A percentile compares a stretch with the other conserved stretches of the same genome.
Conservation (phyloP, 2,888 invertebrate species). For the Drosophila nigritarsus region DNA sequence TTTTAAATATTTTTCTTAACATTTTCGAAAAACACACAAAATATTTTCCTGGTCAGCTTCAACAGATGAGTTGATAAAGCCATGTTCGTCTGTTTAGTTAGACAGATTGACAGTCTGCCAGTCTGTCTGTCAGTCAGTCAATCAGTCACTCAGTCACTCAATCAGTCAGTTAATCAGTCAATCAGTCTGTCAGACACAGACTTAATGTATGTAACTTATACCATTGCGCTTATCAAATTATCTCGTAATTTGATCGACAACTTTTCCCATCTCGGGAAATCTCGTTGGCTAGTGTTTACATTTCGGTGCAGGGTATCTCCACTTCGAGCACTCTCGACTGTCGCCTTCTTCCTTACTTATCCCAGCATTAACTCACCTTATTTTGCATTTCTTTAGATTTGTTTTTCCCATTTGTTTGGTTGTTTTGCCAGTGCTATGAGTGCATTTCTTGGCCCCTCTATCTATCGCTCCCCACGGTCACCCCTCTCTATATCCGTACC, state of each 20-base stretch:
- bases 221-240: not conserved
- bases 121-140: no score
- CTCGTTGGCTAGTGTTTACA: no score
- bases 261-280: no score
- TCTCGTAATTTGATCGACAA: no score
- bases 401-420: conserved; percentile 3
- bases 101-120: not conserved
- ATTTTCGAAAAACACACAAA: no score
- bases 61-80: no score
- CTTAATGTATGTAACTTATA: not conserved
- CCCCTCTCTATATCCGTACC: not conserved
- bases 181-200: not conserved
- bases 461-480: not conserved
- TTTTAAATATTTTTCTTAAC: no score
- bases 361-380: not conserved
- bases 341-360: conserved; percentile 27
- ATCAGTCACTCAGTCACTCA: not conserved
- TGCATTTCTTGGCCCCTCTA: conserved; percentile 44
- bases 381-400: conserved; percentile 18
- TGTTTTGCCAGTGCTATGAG: conserved; percentile 32
- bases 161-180: not conserved
- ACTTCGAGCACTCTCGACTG: not conserved
- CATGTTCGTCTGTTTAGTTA: no score
- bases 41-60: no score
- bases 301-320: not conserved